Conservation (phyloP, 1,140 invertebrate species). For the Dolichoris vasculosae region DNA sequence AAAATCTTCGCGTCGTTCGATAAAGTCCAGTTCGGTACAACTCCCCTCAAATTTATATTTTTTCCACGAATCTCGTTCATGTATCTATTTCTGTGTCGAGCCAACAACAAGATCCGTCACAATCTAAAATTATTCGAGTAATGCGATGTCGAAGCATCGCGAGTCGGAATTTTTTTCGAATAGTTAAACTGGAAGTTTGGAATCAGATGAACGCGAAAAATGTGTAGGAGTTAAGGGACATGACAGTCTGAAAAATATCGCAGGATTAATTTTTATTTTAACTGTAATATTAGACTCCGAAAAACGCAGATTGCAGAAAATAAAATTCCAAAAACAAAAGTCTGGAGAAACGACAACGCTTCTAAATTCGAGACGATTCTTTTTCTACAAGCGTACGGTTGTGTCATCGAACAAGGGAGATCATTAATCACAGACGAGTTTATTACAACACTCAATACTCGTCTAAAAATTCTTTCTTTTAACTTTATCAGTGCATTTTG, state of each 20-base stretch:
- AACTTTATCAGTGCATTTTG: too few species aligned
- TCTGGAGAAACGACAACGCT: neutral
- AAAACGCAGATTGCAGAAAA: neutral
- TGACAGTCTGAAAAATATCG: neutral
- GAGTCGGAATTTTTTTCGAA: neutral
- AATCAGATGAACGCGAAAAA: neutral
- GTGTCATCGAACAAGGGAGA: neutral
- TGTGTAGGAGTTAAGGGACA: neutral
- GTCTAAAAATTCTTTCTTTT: too few species aligned
- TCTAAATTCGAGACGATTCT: neutral
- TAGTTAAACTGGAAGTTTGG: neutral
- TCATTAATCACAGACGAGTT: neutral
- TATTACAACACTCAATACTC: too few species aligned
- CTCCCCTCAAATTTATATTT: neutral
- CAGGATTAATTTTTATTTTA: neutral
- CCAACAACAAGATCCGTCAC: constrained; percentile 10
- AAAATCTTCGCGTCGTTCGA: neutral
- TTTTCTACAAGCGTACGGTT: neutral
- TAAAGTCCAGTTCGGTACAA: neutral
- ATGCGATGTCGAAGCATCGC: neutral
- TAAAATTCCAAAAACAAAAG: neutral
- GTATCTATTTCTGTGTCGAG: constrained; percentile 4
- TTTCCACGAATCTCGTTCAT: neutral
- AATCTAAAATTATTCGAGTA: constrained; percentile 41
- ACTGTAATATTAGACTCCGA: constrained; percentile 6